Evolutionary conservation across 2,797 vertebrate genomes (phyloP).

Genomic region (Potorous gilbertii): DNA sequence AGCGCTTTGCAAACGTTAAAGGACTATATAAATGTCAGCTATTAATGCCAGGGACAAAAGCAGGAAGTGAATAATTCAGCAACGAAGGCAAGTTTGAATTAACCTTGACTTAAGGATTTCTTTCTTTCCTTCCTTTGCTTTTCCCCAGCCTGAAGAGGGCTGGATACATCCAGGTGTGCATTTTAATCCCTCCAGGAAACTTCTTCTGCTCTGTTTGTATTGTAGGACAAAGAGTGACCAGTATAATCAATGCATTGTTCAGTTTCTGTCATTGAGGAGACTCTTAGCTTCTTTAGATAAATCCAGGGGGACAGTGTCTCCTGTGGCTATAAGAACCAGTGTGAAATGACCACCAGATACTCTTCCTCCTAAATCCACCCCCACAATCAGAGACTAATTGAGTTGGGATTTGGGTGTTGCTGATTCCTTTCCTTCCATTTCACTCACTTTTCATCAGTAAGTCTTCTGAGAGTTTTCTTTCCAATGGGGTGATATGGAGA

Average conservation of each 20-base stretch:
- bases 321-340: not conserved
- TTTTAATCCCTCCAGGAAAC: constrained; percentile 64
- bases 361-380: not conserved
- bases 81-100: constrained; percentile 68
- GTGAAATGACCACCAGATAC: constrained; percentile 34
- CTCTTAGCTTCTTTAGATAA: not conserved
- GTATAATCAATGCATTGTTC: not conserved
- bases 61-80: constrained; percentile 79
- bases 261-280: not conserved
- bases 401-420: constrained; percentile 30
- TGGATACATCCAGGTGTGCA: constrained; percentile 70
- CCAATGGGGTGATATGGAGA: not conserved
- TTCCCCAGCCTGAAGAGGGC: constrained; percentile 35
- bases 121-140: constrained; percentile 56
- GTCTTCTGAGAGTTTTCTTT: not conserved
- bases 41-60: constrained; percentile 40
- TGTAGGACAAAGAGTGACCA: constrained; percentile 33
- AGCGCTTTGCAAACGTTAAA: not conserved
- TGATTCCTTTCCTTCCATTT: constrained; percentile 21
- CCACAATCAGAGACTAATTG: constrained; percentile 14
- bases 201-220: constrained; percentile 68
- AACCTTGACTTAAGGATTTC: constrained; percentile 73
- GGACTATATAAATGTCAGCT: not conserved
- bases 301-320: not conserved
- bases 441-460: constrained; percentile 38